Conservation (phyloP, 2,888 invertebrate genomes). For the Asteroscopus sphinx region DNA sequence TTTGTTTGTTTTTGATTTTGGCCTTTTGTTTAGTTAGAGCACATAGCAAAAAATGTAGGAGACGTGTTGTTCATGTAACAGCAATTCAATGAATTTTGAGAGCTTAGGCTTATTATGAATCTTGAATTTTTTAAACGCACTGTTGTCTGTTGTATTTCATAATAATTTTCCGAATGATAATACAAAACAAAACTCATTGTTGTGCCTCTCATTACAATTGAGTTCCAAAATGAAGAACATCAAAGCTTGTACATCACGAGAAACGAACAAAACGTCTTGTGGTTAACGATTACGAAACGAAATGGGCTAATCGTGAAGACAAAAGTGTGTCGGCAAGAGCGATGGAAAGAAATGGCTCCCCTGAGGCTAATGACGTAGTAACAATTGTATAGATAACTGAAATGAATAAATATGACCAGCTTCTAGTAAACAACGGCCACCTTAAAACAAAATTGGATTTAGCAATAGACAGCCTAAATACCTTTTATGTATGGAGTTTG, state of each 20-base stretch:
- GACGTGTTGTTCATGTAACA: slow-evolving; percentile 4
- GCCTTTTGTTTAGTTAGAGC: slow-evolving; percentile 17
- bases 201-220: slow-evolving; percentile 11
- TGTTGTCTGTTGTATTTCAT: too few relatives aligned
- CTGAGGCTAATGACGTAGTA: slow-evolving; percentile 23
- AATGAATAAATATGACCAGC: slow-evolving; percentile 10
- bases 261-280: slow-evolving; percentile 25
- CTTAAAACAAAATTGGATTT: too few relatives aligned
- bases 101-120: too few relatives aligned
- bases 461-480: too few relatives aligned
- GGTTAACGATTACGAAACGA: slow-evolving; percentile 22
- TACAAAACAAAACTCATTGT: slow-evolving; percentile 14
- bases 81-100: too few relatives aligned
- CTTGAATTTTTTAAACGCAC: too few relatives aligned
- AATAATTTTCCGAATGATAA: too few relatives aligned
- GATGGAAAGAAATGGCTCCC: slow-evolving; percentile 34
- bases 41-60: slow-evolving; percentile 10
- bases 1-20: slow-evolving; percentile 34
- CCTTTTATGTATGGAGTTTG: too few relatives aligned
- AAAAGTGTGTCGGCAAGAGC: slow-evolving; percentile 16
- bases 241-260: slow-evolving; percentile 10
- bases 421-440: background rate
- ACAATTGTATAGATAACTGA: slow-evolving; percentile 15
- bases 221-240: slow-evolving; percentile 13
- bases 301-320: slow-evolving; percentile 36